These are phyloP conservation scores for Troides aeacus DNA, from an alignment of 2,888 invertebrate genomes.

Conservation along the genomic window DNA sequence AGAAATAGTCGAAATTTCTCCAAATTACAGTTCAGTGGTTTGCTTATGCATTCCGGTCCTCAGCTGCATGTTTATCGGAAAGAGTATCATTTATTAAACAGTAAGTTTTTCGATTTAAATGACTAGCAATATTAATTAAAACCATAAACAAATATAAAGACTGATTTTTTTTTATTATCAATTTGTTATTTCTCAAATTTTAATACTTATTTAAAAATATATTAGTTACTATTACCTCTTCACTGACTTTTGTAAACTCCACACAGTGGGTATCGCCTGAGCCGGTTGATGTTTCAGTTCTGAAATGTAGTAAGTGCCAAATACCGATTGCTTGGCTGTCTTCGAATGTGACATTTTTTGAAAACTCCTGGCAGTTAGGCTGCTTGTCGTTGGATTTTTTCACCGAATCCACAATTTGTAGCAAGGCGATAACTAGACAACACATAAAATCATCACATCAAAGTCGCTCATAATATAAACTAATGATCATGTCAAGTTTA, in stretches of 20 bases:
- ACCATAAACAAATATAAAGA: too few species aligned
- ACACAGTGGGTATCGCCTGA: conserved; percentile 58
- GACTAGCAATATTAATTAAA: too few species aligned
- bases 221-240: conserved; percentile 45
- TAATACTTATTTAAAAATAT: neutral
- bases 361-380: conserved; percentile 57
- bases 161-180: neutral
- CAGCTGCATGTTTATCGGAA: too few species aligned
- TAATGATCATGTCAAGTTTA: neutral
- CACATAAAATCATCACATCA: neutral
- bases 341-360: conserved; percentile 55
- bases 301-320: conserved; percentile 61
- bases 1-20: too few species aligned
- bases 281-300: conserved; percentile 51
- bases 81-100: too few species aligned
- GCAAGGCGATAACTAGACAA: conserved; percentile 35
- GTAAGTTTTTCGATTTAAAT: too few species aligned
- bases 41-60: too few species aligned
- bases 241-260: conserved; percentile 49
- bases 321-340: conserved; percentile 58
- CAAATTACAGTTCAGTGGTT: too few species aligned
- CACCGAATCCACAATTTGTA: conserved; percentile 33
- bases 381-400: conserved; percentile 43
- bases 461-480: neutral
- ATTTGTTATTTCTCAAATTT: neutral